phyloP scores from a whole-genome alignment of 2,797 vertebrate genomes.

The Spea hammondii region DNA sequence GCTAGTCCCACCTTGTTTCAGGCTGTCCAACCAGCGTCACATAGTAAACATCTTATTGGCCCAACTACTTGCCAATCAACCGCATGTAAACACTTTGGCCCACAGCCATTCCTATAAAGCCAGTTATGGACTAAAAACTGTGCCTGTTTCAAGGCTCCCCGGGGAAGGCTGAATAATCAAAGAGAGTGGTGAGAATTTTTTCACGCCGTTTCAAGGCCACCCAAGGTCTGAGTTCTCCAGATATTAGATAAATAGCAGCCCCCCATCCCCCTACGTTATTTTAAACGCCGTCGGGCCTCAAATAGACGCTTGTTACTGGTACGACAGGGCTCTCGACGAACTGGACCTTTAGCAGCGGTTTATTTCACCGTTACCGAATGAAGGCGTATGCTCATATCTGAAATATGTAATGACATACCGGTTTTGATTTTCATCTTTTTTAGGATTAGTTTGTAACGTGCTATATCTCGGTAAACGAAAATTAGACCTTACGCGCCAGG shows the following conservation, averaged over 20 bases:
- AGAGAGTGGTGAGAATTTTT: constrained; percentile 77
- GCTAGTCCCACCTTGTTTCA: constrained; percentile 68
- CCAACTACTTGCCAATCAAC: constrained; percentile 65
- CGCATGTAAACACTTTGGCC: constrained; percentile 78
- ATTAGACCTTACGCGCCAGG: no score
- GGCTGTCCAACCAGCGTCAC: constrained; percentile 55
- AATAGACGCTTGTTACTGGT: neutral
- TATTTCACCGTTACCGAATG: neutral
- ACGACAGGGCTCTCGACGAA: neutral
- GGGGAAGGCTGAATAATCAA: constrained; percentile 75
- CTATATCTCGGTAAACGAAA: no score
- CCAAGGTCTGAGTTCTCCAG: constrained; percentile 43
- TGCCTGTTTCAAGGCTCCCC: constrained; percentile 83
- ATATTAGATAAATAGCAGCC: constrained; percentile 4
- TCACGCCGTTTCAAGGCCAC: constrained; percentile 73
- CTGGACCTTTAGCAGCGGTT: neutral
- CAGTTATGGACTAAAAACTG: constrained; percentile 82
- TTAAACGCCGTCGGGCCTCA: neutral
- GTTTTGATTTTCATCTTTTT: no score
- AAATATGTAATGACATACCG: neutral
- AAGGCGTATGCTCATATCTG: neutral
- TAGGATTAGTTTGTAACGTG: no score
- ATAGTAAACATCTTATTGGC: constrained; percentile 66
- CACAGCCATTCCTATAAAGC: constrained; percentile 84
- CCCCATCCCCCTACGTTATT: neutral